These are phyloP conservation scores for Hucho hucho DNA, from an alignment of 2,113 vertebrate genomes.

Conservation along the genomic window DNA sequence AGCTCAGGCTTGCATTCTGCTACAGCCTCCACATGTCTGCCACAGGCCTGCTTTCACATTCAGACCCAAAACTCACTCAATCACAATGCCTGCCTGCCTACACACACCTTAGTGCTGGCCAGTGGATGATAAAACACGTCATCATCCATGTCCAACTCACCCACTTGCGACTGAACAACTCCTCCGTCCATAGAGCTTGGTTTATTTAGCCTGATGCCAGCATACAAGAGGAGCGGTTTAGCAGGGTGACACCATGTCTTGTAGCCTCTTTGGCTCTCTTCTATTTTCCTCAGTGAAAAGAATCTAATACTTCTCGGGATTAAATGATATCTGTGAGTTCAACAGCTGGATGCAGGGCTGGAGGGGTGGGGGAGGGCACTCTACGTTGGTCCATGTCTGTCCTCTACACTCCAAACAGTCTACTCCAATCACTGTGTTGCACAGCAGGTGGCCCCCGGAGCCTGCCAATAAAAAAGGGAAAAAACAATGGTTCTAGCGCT, in stretches of 20 bases:
- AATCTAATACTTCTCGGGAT: constrained; percentile 70
- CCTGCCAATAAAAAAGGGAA: constrained; percentile 5
- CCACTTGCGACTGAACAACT: background rate
- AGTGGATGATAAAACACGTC: background rate
- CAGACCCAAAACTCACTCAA: background rate
- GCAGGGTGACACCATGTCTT: too few relatives aligned
- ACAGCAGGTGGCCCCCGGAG: background rate
- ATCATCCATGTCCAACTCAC: background rate
- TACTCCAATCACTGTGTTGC: background rate
- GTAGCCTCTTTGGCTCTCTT: constrained; percentile 25
- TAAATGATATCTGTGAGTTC: constrained; percentile 66
- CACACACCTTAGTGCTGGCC: constrained; percentile 10
- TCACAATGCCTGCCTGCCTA: background rate
- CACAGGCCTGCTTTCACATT: constrained; percentile 2
- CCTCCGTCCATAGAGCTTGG: too few relatives aligned
- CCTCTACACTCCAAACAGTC: background rate
- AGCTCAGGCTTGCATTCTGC: background rate
- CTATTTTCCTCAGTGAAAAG: constrained; percentile 56
- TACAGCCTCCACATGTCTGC: constrained; percentile 5
- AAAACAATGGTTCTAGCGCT: background rate
- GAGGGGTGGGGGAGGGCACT: constrained; percentile 61
- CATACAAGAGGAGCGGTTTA: too few relatives aligned
- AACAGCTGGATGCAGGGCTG: constrained; percentile 66
- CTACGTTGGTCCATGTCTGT: background rate
- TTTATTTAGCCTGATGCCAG: too few relatives aligned